Conservation (phyloP, 2,797 vertebrate species). For the Crocodylus rhombifer region DNA sequence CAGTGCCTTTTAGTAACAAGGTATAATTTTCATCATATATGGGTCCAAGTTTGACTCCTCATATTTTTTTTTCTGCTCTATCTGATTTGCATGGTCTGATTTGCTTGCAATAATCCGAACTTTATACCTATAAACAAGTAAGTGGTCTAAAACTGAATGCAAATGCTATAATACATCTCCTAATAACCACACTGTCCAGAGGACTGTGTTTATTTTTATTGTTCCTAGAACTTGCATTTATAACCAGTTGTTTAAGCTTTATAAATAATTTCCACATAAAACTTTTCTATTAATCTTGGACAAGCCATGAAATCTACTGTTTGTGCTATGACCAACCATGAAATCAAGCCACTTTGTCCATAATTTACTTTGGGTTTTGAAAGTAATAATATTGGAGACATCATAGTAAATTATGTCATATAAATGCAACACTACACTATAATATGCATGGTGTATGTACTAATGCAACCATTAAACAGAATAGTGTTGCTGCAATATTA, state of each 20-base stretch:
- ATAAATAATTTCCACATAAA: constrained; percentile 26
- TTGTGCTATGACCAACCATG: constrained; percentile 15
- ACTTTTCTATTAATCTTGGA: constrained; percentile 37
- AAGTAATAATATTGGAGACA: constrained; percentile 24
- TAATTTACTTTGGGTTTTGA: constrained; percentile 13
- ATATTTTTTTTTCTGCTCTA: not conserved
- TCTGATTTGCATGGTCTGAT: not conserved
- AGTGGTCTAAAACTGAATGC: not conserved
- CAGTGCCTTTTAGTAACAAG: constrained; percentile 26
- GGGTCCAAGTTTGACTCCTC: not conserved
- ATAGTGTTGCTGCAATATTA: constrained; percentile 11
- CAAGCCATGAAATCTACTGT: not conserved
- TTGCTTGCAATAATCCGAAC: not conserved
- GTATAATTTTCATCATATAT: constrained; percentile 47
- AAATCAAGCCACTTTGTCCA: constrained; percentile 12
- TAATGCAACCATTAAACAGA: constrained; percentile 58
- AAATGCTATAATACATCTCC: not conserved
- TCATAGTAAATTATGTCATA: constrained; percentile 21
- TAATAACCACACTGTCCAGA: constrained; percentile 36
- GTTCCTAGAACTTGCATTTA: constrained; percentile 49
- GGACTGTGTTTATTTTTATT: constrained; percentile 41
- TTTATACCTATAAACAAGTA: not conserved
- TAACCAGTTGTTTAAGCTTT: constrained; percentile 37
- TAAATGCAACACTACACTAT: constrained; percentile 14
- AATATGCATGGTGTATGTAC: not conserved